Base-by-base conservation (phyloP, 2,888 invertebrate genomes). In the Celastrina argiolus region DNA sequence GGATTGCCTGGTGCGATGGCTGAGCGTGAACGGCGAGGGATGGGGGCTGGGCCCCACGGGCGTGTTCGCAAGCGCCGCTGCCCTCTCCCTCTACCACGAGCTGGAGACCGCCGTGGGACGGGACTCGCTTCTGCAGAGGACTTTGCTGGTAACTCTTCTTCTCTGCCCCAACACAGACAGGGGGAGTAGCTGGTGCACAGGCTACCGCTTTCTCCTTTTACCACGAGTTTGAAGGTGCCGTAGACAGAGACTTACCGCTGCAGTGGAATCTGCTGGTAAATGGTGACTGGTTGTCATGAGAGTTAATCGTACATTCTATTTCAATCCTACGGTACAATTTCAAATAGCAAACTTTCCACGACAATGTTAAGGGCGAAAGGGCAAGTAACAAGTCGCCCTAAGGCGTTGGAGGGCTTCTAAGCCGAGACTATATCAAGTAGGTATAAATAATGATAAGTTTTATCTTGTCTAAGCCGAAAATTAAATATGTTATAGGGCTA, bases 21-120 rank as follows among this genome's bases (percentile, higher is more conserved):
- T 89, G 79, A 91, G 91, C 77, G 91, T 90, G 84, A 91, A 91
- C 75, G 90, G 88, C 70, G 89, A 88, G 76, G 75, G 80, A 65
- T 87, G 86, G 86, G 91, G 91, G 66, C 82, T 88, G 71, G 91
- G 91, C 10, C 91, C 91, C 14, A 91, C 91, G 58, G 78, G 77
- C 61, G 87, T 91, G 75, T 88, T 91, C 80, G 88, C 87, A 70
- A 88, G 87, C 73, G 91, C 91, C 68, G 90, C 91, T 18, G 83
- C 87, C 5, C 81, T 91, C 59, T 89, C 88, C 79, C 85, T 91
- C n/a, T 86, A 85, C 85, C 82, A 83, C 79, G 91, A 91, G 75
- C 80, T 91, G 72, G 80, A 84, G 73, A 77, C 83, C 69, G 82
- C 85, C 56, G 75, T 90, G 65, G 76, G 72, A 18, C 83, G 75